Evolutionary conservation across 2,888 invertebrate genomes (phyloP).

Genomic region (Acutogordius australiensis): DNA sequence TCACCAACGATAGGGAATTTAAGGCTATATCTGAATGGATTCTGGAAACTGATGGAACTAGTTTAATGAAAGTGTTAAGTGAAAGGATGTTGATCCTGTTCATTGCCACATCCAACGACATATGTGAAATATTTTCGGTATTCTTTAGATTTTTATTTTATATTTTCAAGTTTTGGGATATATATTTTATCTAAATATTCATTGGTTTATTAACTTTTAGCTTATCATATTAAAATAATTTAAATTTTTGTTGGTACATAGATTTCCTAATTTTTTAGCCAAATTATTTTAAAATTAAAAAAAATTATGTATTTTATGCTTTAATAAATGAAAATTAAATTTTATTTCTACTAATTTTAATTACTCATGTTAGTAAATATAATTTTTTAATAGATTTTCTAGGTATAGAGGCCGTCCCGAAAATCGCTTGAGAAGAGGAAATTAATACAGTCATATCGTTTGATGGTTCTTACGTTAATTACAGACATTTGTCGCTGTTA

Average conservation of each 20-base stretch:
- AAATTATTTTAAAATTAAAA: too few species aligned
- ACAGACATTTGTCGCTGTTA: conserved; percentile 83
- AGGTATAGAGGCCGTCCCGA: conserved; percentile 91
- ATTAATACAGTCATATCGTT: conserved; percentile 98
- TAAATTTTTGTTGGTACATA: conserved; percentile 3
- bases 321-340: too few species aligned
- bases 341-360: too few species aligned
- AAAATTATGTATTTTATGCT: too few species aligned
- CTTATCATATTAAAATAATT: conserved; percentile 3
- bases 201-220: conserved; percentile 8
- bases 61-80: conserved; percentile 78
- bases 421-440: conserved; percentile 94
- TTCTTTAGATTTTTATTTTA: conserved; percentile 11
- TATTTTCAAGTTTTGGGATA: too few species aligned
- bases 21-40: conserved; percentile 95
- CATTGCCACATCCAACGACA: conserved; percentile 88
- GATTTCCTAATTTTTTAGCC: too few species aligned
- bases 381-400: too few species aligned
- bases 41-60: conserved; percentile 92
- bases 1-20: conserved; percentile 88
- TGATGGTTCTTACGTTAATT: conserved; percentile 97
- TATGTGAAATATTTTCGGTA: conserved; percentile 82
- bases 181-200: neutral
- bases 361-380: too few species aligned
- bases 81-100: conserved; percentile 78